phyloP scores from a whole-genome alignment of 2,888 invertebrate species.

The Quadriops clusia region DNA sequence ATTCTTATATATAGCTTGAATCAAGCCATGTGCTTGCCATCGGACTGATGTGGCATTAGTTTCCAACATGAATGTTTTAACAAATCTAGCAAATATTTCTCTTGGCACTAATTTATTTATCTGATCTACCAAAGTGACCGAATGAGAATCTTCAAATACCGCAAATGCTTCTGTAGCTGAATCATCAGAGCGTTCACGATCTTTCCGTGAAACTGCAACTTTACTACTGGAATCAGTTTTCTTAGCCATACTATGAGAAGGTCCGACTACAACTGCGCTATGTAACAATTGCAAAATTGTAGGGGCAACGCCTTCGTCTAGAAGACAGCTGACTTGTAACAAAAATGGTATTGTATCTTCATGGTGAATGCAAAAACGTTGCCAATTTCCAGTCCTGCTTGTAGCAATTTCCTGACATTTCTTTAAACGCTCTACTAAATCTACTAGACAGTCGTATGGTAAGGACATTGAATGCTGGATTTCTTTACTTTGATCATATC shows the following conservation, averaged over 20 bases:
- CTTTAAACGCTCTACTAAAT: slow-evolving; percentile 88
- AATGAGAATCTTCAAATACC: slow-evolving; percentile 55
- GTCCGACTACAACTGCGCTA: slow-evolving; percentile 65
- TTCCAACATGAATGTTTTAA: slow-evolving; percentile 83
- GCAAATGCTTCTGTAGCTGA: slow-evolving; percentile 50
- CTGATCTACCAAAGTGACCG: slow-evolving; percentile 55
- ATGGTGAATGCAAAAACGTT: slow-evolving; percentile 68
- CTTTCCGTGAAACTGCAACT: slow-evolving; percentile 35
- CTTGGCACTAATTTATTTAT: slow-evolving; percentile 54
- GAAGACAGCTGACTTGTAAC: slow-evolving; percentile 68
- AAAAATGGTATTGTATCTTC: slow-evolving; percentile 69
- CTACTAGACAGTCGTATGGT: slow-evolving; percentile 83
- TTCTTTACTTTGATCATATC: slow-evolving; percentile 37
- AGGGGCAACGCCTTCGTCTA: slow-evolving; percentile 86
- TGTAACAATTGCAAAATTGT: slow-evolving; percentile 83
- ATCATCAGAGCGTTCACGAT: slow-evolving; percentile 56
- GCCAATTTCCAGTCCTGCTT: slow-evolving; percentile 90
- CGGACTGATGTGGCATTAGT: slow-evolving; percentile 86
- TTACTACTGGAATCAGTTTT: slow-evolving; percentile 18
- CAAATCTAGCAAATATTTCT: slow-evolving; percentile 58
- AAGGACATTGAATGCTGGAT: slow-evolving; percentile 44
- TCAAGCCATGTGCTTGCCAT: slow-evolving; percentile 88
- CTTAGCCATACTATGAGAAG: slow-evolving; percentile 22
- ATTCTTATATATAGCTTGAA: slow-evolving; percentile 76
- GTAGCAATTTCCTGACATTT: slow-evolving; percentile 88